Percentiles rank a stretch among this genome's conserved stretches.
These are phyloP conservation scores for Electrona antarctica DNA, from an alignment of 2,113 vertebrate genomes.

Conservation along the genomic window DNA sequence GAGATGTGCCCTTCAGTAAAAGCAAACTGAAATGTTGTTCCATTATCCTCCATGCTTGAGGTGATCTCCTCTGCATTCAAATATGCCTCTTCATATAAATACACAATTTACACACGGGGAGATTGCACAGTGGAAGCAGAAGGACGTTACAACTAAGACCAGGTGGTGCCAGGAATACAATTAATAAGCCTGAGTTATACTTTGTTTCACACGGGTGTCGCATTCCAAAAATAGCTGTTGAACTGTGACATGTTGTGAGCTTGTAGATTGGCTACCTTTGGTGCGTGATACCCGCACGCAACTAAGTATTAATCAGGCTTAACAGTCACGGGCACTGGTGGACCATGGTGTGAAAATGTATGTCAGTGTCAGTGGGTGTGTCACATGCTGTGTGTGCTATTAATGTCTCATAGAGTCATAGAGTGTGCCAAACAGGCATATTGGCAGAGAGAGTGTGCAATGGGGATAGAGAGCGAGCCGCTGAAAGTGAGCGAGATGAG, in stretches of 20 bases:
- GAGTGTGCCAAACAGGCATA: slow-evolving; percentile 67
- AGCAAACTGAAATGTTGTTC: slow-evolving; percentile 40
- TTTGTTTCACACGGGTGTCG: too few relatives aligned
- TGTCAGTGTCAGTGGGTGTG: slow-evolving; percentile 48
- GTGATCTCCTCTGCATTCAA: slow-evolving; percentile 49
- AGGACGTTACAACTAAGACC: slow-evolving; percentile 48
- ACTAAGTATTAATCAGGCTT: too few relatives aligned
- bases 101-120: slow-evolving; percentile 71
- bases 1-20: slow-evolving; percentile 49
- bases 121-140: slow-evolving; percentile 64
- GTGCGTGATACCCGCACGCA: too few relatives aligned
- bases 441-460: slow-evolving; percentile 61
- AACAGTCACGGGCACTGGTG: slow-evolving; percentile 48
- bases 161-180: slow-evolving; percentile 52
- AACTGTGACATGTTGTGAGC: too few relatives aligned
- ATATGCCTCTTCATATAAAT: slow-evolving; percentile 51
- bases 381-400: slow-evolving; percentile 72
- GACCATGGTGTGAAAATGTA: slow-evolving; percentile 37
- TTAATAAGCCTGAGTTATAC: slow-evolving; percentile 19
- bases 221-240: too few relatives aligned
- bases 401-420: slow-evolving; percentile 51
- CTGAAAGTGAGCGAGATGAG: slow-evolving; percentile 25
- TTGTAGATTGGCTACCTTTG: too few relatives aligned
- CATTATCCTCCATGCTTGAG: slow-evolving; percentile 50
- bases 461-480: slow-evolving; percentile 51